Percentiles rank a stretch among this genome's conserved stretches.
phyloP scores from a whole-genome alignment of 2,888 invertebrate species.

The Dysmachus trigonus region DNA sequence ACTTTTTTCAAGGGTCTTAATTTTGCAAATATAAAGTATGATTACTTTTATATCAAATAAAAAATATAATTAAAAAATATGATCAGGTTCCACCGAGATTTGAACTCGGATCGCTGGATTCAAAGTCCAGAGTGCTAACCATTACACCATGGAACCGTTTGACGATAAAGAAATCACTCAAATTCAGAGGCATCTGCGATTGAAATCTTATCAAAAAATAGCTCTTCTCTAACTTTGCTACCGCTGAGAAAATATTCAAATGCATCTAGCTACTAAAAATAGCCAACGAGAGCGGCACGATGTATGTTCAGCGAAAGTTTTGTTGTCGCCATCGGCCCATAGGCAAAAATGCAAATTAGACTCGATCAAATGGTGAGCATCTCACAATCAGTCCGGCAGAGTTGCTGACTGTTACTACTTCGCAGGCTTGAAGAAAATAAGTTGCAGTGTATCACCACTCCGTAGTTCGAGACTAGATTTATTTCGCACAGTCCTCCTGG shows the following conservation, averaged over 20 bases:
- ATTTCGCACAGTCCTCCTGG: not conserved
- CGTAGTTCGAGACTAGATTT: not conserved
- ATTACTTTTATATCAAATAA: not conserved
- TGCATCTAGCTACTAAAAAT: not conserved
- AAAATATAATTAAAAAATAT: not conserved
- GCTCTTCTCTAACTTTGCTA: not conserved
- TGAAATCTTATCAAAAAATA: not conserved
- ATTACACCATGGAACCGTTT: conserved; percentile 44
- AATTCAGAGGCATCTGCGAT: not conserved
- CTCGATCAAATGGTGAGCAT: not conserved
- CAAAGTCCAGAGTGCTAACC: conserved; percentile 47
- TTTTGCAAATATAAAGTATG: too few relatives aligned
- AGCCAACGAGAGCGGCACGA: not conserved
- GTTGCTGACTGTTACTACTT: not conserved
- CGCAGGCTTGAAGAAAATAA: not conserved
- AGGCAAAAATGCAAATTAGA: not conserved
- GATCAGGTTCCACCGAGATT: conserved; percentile 45
- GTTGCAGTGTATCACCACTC: not conserved
- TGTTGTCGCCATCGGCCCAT: not conserved
- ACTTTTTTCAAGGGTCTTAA: too few relatives aligned
- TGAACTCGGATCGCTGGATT: conserved; percentile 48
- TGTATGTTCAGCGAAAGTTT: not conserved
- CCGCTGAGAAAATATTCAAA: not conserved
- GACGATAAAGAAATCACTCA: not conserved
- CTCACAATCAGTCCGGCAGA: not conserved